Base-by-base conservation (phyloP, 1,140 invertebrate genomes). In the Polyergus mexicanus region DNA sequence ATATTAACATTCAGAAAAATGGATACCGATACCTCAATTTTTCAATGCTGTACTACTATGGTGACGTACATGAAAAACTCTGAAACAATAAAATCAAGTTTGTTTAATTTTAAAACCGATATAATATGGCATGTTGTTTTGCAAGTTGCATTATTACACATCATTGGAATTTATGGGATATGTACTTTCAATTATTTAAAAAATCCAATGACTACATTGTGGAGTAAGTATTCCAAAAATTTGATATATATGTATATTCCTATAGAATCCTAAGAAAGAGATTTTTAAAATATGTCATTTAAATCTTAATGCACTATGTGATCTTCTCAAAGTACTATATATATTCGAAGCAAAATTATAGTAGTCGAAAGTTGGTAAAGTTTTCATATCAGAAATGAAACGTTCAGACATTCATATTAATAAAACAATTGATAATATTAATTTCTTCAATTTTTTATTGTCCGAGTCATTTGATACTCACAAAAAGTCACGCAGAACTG, bases 151-250 rank as follows among this genome's bases (percentile, higher is more conserved):
- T 1, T 84, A 4, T 47, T 84, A 13, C 60, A 86, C 35, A 13
- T 8, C 0, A 3, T 84, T 35, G 85, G 77, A 19, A 41, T 86
- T 51, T 86, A 75, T 38, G 44, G 32, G 25, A n/a, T 83, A 35
- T 3, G 83, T 4, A 86, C 85, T 19, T 81, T 83, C 32, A 32
- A 32, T 3, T 32, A 28, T 28, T 28, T 28, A 32, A 32, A 32
- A 32, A 32, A 32, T 16, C 22, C 3, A 16, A 47, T 13, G 22
- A 83, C 77, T 11, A 83, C 80, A 56, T 38, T 74, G 2, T 86
- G 69, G 69, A 60, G 85, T 86, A 65, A 83, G 56, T 44, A 60
- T 28, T 1, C 19, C 1, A 1, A 19, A 58, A 76, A 11, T 69
- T 44, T 72, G 32, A n/a, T 11, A 28, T 3, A n/a, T n/a, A n/a